A percentile compares a stretch with the other conserved stretches of the same genome.
phyloP scores from a whole-genome alignment of 2,797 vertebrate species.

The Oophaga sylvatica region DNA sequence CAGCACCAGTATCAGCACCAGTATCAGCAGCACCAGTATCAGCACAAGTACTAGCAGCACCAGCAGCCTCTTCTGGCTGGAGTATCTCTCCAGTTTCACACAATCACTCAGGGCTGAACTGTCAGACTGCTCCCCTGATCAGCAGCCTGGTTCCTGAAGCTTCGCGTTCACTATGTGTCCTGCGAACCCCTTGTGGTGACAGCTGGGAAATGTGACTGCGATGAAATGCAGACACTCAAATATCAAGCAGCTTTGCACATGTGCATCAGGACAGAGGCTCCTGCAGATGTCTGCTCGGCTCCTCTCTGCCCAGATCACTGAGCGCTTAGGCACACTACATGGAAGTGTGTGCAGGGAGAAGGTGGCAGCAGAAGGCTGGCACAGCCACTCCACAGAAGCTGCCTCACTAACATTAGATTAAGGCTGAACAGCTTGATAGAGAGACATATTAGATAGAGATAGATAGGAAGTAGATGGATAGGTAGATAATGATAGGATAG shows the following conservation, averaged over 20 bases:
- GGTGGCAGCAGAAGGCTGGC: not conserved
- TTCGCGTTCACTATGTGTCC: constrained; percentile 43
- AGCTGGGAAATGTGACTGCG: constrained; percentile 65
- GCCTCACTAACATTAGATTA: not conserved
- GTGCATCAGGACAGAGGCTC: constrained; percentile 49
- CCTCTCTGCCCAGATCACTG: constrained; percentile 32
- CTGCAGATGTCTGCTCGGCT: constrained; percentile 57
- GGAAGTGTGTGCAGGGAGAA: not conserved
- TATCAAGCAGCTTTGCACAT: constrained; percentile 58
- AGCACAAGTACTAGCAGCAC: not conserved
- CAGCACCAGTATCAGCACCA: no score
- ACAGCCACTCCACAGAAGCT: not conserved
- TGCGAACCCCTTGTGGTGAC: constrained; percentile 68
- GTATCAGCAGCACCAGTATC: no score
- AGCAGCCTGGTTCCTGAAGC: constrained; percentile 55
- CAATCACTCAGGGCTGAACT: constrained; percentile 54
- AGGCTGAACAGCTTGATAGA: not conserved
- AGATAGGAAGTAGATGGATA: not conserved
- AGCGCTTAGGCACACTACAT: constrained; percentile 2
- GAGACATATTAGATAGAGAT: not conserved
- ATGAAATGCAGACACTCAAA: constrained; percentile 63
- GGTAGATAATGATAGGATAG: not conserved
- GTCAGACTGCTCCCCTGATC: constrained; percentile 58
- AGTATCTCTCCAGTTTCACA: constrained; percentile 43
- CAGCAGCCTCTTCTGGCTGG: constrained; percentile 57